Percentiles rank a stretch among this genome's conserved stretches.
phyloP scores from a whole-genome alignment of 1,140 invertebrate genomes.

The Lucilia sericata region DNA sequence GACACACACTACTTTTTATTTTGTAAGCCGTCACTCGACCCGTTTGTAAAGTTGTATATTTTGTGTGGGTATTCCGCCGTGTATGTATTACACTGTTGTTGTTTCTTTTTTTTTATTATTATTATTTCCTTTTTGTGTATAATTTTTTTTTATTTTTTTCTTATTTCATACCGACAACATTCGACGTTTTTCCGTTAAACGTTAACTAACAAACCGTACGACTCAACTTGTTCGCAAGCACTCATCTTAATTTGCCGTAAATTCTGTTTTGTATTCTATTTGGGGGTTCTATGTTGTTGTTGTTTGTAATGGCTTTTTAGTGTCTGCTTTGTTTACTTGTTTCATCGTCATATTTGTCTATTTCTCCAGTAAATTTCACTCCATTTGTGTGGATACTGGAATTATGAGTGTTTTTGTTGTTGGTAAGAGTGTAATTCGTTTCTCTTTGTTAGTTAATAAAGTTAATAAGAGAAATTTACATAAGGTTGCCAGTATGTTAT shows the following conservation, averaged over 20 bases:
- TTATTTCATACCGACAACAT: conserved; percentile 31
- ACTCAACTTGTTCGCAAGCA: conserved; percentile 42
- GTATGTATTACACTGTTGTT: conserved; percentile 23
- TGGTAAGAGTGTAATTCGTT: neutral
- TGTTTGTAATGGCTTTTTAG: neutral
- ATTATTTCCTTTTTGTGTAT: conserved; percentile 9
- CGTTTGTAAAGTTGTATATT: neutral
- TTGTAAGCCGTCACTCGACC: neutral
- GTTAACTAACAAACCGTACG: conserved; percentile 30
- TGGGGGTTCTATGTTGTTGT: neutral
- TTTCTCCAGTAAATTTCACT: conserved; percentile 13
- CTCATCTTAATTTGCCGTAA: conserved; percentile 32
- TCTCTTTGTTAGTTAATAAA: neutral
- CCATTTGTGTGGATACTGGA: conserved; percentile 32
- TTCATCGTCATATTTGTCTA: neutral
- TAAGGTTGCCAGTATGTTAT: no score
- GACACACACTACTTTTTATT: no score
- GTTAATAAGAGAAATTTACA: no score
- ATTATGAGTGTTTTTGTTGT: neutral
- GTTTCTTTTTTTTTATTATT: neutral
- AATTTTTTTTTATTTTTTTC: neutral
- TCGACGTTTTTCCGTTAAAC: conserved; percentile 39
- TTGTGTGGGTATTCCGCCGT: conserved; percentile 34
- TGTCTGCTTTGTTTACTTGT: conserved; percentile 28
- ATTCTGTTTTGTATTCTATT: neutral